Base-by-base conservation (phyloP, 2,888 invertebrate genomes). In the Chrysolina americana region DNA sequence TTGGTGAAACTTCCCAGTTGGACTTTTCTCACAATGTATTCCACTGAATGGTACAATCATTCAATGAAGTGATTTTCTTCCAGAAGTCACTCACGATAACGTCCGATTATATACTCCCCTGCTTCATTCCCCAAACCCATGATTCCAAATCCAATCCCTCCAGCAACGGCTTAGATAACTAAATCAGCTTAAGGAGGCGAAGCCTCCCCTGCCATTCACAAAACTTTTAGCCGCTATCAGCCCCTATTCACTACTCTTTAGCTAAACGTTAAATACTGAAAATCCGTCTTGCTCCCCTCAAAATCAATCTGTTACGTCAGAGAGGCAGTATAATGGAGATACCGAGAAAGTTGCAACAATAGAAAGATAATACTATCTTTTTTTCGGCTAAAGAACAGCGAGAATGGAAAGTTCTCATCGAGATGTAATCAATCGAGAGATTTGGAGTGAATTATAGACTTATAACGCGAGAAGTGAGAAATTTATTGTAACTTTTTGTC, bases 151-250 rank as follows among this genome's bases (percentile, higher is more conserved):
- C 68, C 53, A 53, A 68, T 68, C 41, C 48, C 68, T 53, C 50
- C 53, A 41, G 41, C 59, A 59, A 59, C 59, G 68, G 56, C 36
- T 68, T 53, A 56, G 19, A 41, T 11, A 17, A 36, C 56, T 53
- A 41, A 53, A 68, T 53, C 56, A 53, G 53, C 53, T 53, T 41
- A 41, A 53, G 23, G 15, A 68, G 53, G 19, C 59, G 28, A 68
- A 68, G 50, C 41, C 41, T 41, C 41, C 36, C 23, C 36, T 68
- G 53, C 68, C 68, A 68, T 68, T 68, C 68, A 68, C 53, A 15
- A 53, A 68, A 68, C 41, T 68, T 68, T 53, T 53, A 41, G n/a
- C 56, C 68, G 50, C 68, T 68, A 68, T 68, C 68, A 53, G 68
- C 68, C 53, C 28, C 59, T 36, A 59, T 59, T 59, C 59, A 59